Percentiles rank a stretch among this genome's conserved stretches.
Evolutionary conservation across 1,140 invertebrate genomes (phyloP).

Genomic region (Subanguina moxae): DNA sequence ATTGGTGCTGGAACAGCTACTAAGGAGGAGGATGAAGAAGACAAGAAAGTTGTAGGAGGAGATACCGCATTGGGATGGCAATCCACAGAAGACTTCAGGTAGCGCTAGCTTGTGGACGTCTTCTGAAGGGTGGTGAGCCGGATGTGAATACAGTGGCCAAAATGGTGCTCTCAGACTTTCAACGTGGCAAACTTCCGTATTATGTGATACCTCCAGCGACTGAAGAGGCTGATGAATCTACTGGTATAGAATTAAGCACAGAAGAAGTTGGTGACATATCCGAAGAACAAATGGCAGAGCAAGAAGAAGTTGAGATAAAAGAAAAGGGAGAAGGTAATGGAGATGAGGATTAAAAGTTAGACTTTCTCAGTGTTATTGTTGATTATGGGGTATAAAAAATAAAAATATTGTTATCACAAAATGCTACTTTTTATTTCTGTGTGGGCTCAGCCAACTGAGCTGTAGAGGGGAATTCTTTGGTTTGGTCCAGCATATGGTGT

Average conservation of each 20-base stretch:
- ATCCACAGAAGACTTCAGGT: slow-evolving; percentile 81
- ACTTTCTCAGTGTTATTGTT: too few relatives aligned
- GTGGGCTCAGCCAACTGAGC: too few relatives aligned
- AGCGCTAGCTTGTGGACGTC: slow-evolving; percentile 77
- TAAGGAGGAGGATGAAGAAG: too few relatives aligned
- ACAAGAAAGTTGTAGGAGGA: slow-evolving; percentile 53
- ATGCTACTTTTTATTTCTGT: too few relatives aligned
- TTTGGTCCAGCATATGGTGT: too few relatives aligned
- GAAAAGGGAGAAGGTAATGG: slow-evolving; percentile 22
- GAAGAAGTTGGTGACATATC: slow-evolving; percentile 25
- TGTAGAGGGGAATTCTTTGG: too few relatives aligned
- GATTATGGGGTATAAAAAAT: too few relatives aligned
- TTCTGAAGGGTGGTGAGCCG: slow-evolving; percentile 91
- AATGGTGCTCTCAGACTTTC: slow-evolving; percentile 97
- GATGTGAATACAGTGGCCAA: slow-evolving; percentile 80
- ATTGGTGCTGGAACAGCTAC: slow-evolving; percentile 36
- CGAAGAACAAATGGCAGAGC: slow-evolving; percentile 37
- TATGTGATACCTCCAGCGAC: slow-evolving; percentile 47
- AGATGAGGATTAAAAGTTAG: background rate
- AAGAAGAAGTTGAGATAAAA: slow-evolving; percentile 29
- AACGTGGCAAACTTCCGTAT: slow-evolving; percentile 69
- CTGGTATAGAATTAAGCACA: slow-evolving; percentile 23
- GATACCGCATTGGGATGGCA: slow-evolving; percentile 57
- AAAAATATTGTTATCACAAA: too few relatives aligned
- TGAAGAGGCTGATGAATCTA: slow-evolving; percentile 40